Base-by-base conservation (phyloP, 2,797 vertebrate species). In the Anguilla obscura region DNA sequence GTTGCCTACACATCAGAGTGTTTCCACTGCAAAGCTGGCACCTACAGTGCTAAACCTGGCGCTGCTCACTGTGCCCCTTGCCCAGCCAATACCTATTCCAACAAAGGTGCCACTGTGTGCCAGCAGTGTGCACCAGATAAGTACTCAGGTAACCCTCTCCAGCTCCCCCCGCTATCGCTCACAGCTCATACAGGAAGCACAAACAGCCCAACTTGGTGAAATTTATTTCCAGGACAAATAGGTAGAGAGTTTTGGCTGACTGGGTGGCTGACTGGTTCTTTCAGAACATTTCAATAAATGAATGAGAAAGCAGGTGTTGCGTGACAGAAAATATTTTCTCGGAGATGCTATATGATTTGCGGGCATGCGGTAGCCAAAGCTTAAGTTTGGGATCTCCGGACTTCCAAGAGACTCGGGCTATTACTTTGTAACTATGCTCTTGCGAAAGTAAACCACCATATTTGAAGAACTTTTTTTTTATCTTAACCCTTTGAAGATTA, bases 1-100 rank as follows among this genome's bases (percentile, higher is more conserved):
- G 98, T 98, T 88, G 97, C 98, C 48, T 99, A 97, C 89, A 99
- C 98, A 40, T 99, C 98, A 0, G 98, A 99, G 94, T 99, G 98
- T 93, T 99, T 99, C 91, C 98, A 97, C 48, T 99, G 98, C 93
- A 99, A 98, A 89, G 97, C 98, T 0, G 98, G 98, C 76, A 98
- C 98, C 0, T 96, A 96, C 3, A 96, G 97, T 0, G 89, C 95
- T 10, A 91, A 96, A 48, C 89, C 93, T n/a, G 98, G 98, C 54
- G 96, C 98, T 18, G 95, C 97, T 3, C 92, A 60, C 90, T 99
- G 98, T 88, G 88, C 92, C 76, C 94, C 95, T 0, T 99, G 98
- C 85, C 97, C 97, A 0, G 91, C 92, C 50, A 93, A 98, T 89
- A 93, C 93, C n/a, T 99, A 94, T 91, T 99, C 98, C 16, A 95